phyloP scores from a whole-genome alignment of 1,140 invertebrate species.

The Hyposmocoma kahamanoa region DNA sequence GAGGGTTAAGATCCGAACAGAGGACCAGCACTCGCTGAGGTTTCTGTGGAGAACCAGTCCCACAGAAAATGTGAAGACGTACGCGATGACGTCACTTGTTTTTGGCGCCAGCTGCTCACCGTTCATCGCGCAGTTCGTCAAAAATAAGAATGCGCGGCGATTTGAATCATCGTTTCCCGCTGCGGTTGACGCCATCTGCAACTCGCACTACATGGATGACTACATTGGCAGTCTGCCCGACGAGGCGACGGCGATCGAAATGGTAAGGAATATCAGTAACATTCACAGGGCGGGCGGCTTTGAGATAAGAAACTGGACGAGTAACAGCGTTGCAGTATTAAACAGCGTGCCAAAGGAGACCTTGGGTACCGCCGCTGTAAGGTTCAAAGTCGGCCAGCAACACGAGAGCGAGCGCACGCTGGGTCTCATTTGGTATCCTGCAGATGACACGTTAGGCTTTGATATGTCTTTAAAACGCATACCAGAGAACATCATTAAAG shows the following conservation, averaged over 20 bases:
- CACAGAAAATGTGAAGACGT: background rate
- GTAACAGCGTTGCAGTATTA: background rate
- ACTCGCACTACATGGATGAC: constrained; percentile 38
- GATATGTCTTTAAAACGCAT: constrained; percentile 4
- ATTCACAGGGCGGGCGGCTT: constrained; percentile 22
- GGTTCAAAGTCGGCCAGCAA: constrained; percentile 1
- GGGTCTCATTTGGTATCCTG: constrained; percentile 6
- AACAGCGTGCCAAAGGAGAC: background rate
- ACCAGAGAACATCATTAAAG: constrained; percentile 1
- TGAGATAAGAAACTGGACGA: constrained; percentile 3
- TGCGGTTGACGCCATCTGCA: constrained; percentile 13
- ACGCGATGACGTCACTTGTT: constrained; percentile 18
- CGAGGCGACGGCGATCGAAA: constrained; percentile 12
- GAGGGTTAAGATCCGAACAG: constrained; percentile 11
- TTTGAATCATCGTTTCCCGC: constrained; percentile 14
- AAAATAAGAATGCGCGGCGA: constrained; percentile 25
- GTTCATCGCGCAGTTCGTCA: constrained; percentile 22
- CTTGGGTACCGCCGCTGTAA: background rate
- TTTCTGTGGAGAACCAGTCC: constrained; percentile 25
- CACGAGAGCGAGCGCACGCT: constrained; percentile 1
- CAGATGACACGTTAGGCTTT: constrained; percentile 2
- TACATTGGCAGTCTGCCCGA: constrained; percentile 22
- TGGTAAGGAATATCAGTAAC: constrained; percentile 12
- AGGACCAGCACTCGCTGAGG: constrained; percentile 17
- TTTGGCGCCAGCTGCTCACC: constrained; percentile 1